Base-by-base conservation (phyloP, 2,888 invertebrate species). In the Lordiphosa andalusiaca region DNA sequence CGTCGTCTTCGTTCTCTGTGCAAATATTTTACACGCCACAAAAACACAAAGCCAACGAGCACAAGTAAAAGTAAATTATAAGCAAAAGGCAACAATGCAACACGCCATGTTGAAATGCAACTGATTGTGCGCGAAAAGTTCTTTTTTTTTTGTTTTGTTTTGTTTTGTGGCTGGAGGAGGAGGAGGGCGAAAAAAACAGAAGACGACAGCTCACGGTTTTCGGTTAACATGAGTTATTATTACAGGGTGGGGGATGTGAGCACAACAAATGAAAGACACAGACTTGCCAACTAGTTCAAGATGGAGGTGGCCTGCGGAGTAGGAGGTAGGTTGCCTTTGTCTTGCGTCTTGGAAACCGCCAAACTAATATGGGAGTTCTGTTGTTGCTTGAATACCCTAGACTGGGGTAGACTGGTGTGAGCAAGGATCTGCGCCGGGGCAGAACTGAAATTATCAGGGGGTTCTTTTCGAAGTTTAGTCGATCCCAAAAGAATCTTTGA, bases 41-140 rank as follows among this genome's bases (percentile, higher is more conserved):
- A 47, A 59, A 47, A 54, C 42, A 75, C 58, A 71, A 63, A 63
- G 49, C 59, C 73, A 73, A 53, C 49, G 77, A 54, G 66, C 84
- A 74, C 84, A 84, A 77, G 84, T 63, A 84, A 84, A 78, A 77
- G 77, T 77, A 77, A 84, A 77, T 77, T 77, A 77, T 74, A 84
- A 84, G 84, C 78, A 71, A 82, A 69, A 78, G 82, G 64, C 77
- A 60, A 59, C 61, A 61, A 61, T 44, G 42, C 35, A 30, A 36
- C 25, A 21, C 38, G 42, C 44, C 75, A 75, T 69, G 84, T 75
- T 78, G 77, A 78, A 78, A 75, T 82, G 78, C 84, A 84, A 65
- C 84, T 78, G 77, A 78, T 84, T 78, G 77, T 78, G 77, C 84
- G 80, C 76, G 69, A 78, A 78, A 84, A 78, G 84, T 81, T 84